phyloP scores from a whole-genome alignment of 1,140 invertebrate genomes.

The Pararge aegeria region DNA sequence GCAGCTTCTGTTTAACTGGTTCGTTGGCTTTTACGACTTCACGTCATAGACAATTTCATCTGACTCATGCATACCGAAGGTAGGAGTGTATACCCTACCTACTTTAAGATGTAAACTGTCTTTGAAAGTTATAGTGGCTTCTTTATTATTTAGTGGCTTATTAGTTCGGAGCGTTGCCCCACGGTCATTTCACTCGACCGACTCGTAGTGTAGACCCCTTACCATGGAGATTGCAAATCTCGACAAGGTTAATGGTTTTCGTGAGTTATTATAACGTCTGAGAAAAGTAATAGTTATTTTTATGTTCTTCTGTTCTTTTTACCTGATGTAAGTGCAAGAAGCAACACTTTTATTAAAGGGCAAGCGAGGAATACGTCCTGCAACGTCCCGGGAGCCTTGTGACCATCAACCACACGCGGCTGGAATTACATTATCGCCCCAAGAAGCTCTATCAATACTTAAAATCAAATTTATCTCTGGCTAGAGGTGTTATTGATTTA shows the following conservation, averaged over 20 bases:
- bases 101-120: constrained; percentile 2
- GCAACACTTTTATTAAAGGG: no score
- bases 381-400: no score
- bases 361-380: no score
- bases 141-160: neutral
- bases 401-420: no score
- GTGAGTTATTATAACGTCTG: neutral
- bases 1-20: neutral
- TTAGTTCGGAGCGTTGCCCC: neutral
- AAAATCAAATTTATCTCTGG: no score
- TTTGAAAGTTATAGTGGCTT: constrained; percentile 4
- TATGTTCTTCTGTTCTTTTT: no score
- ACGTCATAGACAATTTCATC: neutral
- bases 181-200: neutral
- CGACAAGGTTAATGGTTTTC: neutral
- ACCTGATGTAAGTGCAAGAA: no score
- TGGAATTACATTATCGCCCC: no score
- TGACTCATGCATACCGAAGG: neutral
- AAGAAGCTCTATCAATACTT: no score
- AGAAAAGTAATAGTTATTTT: no score
- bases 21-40: neutral
- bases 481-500: no score
- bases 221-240: neutral
- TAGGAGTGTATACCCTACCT: neutral
- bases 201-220: neutral